Evolutionary conservation across 92 coral and sea anemone species (phyloP).

Genomic region (Zoanthus gigantus): DNA sequence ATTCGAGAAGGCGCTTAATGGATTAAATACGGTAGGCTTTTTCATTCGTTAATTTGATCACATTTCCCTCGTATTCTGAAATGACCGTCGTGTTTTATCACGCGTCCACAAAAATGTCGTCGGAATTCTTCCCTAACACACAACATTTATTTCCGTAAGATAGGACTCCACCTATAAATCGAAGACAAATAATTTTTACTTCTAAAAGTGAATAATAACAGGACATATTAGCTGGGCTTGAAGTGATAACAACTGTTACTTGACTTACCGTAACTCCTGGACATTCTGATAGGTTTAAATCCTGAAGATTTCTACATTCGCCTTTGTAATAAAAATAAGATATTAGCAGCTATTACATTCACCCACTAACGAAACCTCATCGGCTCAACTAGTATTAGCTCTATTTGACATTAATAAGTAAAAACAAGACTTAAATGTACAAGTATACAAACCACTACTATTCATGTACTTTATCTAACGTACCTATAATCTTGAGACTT

Average conservation of each 20-base stretch:
- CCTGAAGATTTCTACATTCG: conserved; percentile 95
- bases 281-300: conserved; percentile 90
- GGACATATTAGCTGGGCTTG: too few relatives aligned
- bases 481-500: conserved; percentile 90
- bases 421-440: too few relatives aligned
- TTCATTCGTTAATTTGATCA: too few relatives aligned
- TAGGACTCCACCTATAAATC: not conserved
- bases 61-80: too few relatives aligned
- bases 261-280: conserved; percentile 82
- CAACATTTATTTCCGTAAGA: too few relatives aligned
- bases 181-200: not conserved
- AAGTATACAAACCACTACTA: not conserved
- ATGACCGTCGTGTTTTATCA: too few relatives aligned
- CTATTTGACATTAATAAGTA: not conserved
- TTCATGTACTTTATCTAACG: not conserved
- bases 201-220: not conserved
- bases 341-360: not conserved
- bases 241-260: too few relatives aligned
- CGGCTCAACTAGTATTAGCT: not conserved
- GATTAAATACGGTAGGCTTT: too few relatives aligned
- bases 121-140: too few relatives aligned
- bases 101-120: too few relatives aligned
- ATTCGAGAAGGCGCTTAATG: too few relatives aligned
- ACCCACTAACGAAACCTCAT: not conserved
- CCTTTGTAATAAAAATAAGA: conserved; percentile 53